Evolutionary conservation across 2,888 invertebrate genomes (phyloP), one percentile per base, ranked within the genome.

Genomic region (Sinelater perroti): DNA sequence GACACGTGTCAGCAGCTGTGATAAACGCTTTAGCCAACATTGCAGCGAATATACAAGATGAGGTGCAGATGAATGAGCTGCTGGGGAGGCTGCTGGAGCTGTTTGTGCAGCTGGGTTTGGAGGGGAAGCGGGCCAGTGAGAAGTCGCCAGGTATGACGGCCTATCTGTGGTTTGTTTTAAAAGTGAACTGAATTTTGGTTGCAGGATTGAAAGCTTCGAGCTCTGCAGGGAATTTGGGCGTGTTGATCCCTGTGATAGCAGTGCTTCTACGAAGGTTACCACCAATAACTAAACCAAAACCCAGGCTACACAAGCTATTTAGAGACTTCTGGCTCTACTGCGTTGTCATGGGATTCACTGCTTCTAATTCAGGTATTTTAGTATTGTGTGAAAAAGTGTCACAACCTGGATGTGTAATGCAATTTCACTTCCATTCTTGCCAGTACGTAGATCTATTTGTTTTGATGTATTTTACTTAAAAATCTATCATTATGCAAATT

Each of bases 271-370:
- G 92, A 64, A 84, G 96, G 38, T 81, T 99, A 67, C 94, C 95
- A 0, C 90, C 92, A 0, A 96, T 99, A 63, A 88, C 87, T 69
- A 90, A 94, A 68, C 96, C 98, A 0, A 92, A 93, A 67, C 91
- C 93, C 0, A 83, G 98, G 3, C 83, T 98, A 28, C 91, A 96
- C 73, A 98, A 98, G 76, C 80, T 98, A n/a, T 99, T 99, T 78
- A 88, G 96, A 70, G 98, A 99, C 78, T 99, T 99, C 77, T 99
- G 99, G 99, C 83, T 98, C 35, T 99, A 99, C 76, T 99, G 97
- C 76, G 96, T 99, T 1, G 94, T 99, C 2, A 96, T 99, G 91
- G 98, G 97, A 6, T 99, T 99, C 78, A 95, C 96, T 0, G 90
- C 91, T 0, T 90, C 93, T 6, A 87, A 88, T 68, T 85, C 87